These are phyloP conservation scores for Cephus pygmeus DNA, from an alignment of 2,888 invertebrate species.

Conservation along the genomic window DNA sequence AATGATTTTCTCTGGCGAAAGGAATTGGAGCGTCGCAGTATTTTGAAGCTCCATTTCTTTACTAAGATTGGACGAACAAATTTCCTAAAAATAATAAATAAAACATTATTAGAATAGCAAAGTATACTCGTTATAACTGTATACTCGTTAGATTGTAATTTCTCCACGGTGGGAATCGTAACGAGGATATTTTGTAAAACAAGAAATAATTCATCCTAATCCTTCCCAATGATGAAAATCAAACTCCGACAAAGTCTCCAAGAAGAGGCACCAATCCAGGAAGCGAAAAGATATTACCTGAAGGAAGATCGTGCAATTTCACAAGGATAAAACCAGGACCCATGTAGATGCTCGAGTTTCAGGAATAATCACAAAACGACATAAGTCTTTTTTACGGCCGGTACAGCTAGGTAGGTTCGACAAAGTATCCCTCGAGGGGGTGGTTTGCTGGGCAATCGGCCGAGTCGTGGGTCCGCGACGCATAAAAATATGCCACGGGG, in stretches of 20 bases:
- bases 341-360: background rate
- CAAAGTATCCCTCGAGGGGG: conserved; percentile 58
- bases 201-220: background rate
- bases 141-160: background rate
- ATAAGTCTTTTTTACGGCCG: conserved; percentile 54
- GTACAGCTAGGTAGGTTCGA: conserved; percentile 50
- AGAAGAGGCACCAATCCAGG: background rate
- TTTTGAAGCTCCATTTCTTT: background rate
- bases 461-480: conserved; percentile 30
- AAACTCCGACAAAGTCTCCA: background rate
- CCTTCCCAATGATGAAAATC: background rate
- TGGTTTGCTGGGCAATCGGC: conserved; percentile 25
- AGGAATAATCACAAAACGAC: conserved; percentile 42
- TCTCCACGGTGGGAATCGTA: background rate
- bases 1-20: conserved; percentile 4
- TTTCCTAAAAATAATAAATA: background rate
- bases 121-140: background rate
- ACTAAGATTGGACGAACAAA: background rate
- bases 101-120: background rate
- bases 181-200: background rate
- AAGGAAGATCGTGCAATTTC: conserved; percentile 8
- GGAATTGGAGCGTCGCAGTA: background rate
- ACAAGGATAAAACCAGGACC: conserved; percentile 1
- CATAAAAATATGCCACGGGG: conserved; percentile 57
- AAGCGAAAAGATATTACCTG: background rate